Evolutionary conservation across 2,888 invertebrate species (phyloP).

Genomic region (Parascotia fuliginaria): DNA sequence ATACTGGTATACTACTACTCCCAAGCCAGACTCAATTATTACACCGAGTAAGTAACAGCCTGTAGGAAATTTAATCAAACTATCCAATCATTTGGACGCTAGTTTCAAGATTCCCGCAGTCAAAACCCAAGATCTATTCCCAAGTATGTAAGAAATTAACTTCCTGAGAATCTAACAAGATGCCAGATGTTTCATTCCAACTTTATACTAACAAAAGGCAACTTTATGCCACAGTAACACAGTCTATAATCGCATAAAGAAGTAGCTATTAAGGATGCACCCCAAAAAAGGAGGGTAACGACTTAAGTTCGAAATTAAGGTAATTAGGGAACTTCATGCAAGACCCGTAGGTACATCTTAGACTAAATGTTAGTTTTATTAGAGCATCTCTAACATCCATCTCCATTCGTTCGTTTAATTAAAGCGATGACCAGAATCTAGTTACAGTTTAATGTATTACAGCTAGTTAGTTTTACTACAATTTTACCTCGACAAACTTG

Average conservation of each 20-base stretch:
- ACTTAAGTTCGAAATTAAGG: conserved; percentile 43
- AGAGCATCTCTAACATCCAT: not conserved
- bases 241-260: conserved; percentile 11
- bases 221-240: conserved; percentile 7
- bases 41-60: too few relatives aligned
- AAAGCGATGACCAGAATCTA: not conserved
- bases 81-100: not conserved
- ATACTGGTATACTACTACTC: too few relatives aligned
- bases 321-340: conserved; percentile 40
- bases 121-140: conserved; percentile 24
- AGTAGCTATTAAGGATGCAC: conserved; percentile 51
- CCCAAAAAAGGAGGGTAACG: conserved; percentile 54
- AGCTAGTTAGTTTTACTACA: not conserved
- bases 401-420: conserved; percentile 5
- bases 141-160: conserved; percentile 40
- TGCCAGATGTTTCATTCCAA: conserved; percentile 30
- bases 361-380: conserved; percentile 37
- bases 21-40: too few relatives aligned
- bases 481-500: too few relatives aligned
- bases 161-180: conserved; percentile 38
- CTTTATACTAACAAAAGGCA: not conserved
- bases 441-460: not conserved
- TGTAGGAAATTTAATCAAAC: conserved; percentile 11
- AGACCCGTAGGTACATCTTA: conserved; percentile 29
- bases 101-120: not conserved